Conservation (phyloP, 2,888 invertebrate genomes). For the Erynnis tages region DNA sequence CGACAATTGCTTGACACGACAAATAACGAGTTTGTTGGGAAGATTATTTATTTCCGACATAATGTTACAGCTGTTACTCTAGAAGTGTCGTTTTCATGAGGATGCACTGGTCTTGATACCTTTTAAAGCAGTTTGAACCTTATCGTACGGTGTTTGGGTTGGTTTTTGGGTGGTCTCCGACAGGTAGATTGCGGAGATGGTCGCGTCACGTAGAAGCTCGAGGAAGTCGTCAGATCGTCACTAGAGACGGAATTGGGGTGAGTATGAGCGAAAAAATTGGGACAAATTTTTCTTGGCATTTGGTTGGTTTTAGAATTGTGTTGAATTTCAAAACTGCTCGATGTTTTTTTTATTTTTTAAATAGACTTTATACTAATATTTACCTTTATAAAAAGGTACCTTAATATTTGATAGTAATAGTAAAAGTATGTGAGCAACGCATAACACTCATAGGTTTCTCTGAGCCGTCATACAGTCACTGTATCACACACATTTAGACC, state of each 20-base stretch:
- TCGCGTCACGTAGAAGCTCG: constrained; percentile 36
- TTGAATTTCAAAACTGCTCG: no score
- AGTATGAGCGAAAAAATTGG: constrained; percentile 28
- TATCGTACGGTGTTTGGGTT: not conserved
- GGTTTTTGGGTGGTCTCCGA: not conserved
- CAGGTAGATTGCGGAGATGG: constrained; percentile 28
- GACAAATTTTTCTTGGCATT: not conserved
- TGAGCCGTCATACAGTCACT: no score
- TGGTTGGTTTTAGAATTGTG: no score
- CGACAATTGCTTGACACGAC: constrained; percentile 17
- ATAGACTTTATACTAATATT: no score
- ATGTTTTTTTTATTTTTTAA: no score
- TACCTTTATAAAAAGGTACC: no score
- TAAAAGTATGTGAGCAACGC: no score
- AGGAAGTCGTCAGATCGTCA: constrained; percentile 35
- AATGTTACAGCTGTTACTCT: constrained; percentile 21
- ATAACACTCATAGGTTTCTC: no score
- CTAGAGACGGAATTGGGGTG: constrained; percentile 35
- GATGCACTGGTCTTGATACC: constrained; percentile 1
- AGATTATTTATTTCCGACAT: constrained; percentile 27
- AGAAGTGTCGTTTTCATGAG: constrained; percentile 17
- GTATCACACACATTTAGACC: no score
- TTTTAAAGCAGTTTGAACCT: not conserved
- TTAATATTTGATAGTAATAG: no score
- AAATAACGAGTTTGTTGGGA: constrained; percentile 18